These are phyloP conservation scores for Molossus alvarezi DNA, from an alignment of 2,797 vertebrate species.

Conservation along the genomic window DNA sequence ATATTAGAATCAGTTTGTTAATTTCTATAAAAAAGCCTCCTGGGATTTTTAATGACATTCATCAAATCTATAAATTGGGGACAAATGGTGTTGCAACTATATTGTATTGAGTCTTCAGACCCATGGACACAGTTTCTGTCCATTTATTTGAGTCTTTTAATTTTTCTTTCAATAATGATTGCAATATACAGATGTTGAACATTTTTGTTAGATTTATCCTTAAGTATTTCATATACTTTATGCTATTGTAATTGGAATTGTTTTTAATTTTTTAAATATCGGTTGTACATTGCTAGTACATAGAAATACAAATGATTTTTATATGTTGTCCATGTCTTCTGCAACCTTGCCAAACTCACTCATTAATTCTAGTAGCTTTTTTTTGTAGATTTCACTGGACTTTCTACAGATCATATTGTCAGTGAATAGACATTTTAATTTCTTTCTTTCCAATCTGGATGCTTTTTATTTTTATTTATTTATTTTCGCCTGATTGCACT, in stretches of 20 bases:
- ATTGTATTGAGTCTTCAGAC: constrained; percentile 35
- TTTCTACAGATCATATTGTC: background rate
- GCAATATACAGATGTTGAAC: background rate
- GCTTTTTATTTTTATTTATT: background rate
- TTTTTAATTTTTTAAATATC: background rate
- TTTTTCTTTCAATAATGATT: constrained; percentile 26
- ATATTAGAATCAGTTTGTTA: background rate
- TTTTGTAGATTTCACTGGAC: background rate
- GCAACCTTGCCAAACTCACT: background rate
- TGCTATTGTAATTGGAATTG: background rate
- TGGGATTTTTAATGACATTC: background rate
- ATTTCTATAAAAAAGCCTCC: background rate
- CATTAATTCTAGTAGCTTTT: background rate
- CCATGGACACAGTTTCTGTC: background rate
- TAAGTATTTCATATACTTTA: constrained; percentile 8
- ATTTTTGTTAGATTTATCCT: constrained; percentile 36
- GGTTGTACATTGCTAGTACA: background rate
- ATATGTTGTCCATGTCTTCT: background rate
- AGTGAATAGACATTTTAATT: background rate
- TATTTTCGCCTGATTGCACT: background rate
- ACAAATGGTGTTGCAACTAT: background rate
- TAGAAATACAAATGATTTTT: background rate
- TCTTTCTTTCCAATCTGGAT: background rate
- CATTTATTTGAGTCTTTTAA: background rate
- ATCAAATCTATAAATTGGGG: background rate